Conservation (phyloP, 2,113 vertebrate genomes). For the Hippocampus guttulatus region DNA sequence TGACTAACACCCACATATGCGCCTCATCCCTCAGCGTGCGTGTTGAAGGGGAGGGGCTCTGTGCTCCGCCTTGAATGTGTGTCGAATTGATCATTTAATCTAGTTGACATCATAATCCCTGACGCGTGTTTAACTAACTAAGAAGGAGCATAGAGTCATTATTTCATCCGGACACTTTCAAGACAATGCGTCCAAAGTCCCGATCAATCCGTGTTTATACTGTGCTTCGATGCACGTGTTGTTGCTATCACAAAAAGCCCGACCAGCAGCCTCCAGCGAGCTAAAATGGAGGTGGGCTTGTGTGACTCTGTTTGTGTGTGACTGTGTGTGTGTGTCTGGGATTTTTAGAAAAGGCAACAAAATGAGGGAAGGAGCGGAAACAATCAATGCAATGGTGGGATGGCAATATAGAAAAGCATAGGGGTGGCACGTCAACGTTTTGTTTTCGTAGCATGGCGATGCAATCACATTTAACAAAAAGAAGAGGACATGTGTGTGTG, state of each 20-base stretch:
- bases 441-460: conserved; percentile 42
- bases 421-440: conserved; percentile 32
- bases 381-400: conserved; percentile 49
- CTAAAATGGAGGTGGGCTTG: conserved; percentile 57
- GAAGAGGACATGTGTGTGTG: conserved; percentile 26
- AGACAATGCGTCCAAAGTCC: conserved; percentile 49
- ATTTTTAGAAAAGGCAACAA: conserved; percentile 29
- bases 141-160: conserved; percentile 63
- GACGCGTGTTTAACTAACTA: conserved; percentile 70
- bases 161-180: conserved; percentile 66
- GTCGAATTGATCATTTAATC: conserved; percentile 70
- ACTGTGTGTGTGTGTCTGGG: conserved; percentile 21
- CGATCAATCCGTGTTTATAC: conserved; percentile 20
- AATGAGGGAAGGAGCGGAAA: conserved; percentile 33
- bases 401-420: conserved; percentile 38
- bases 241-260: conserved; percentile 53
- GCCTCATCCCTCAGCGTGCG: conserved; percentile 30
- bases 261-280: conserved; percentile 38
- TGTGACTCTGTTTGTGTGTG: neutral
- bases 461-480: conserved; percentile 68
- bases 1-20: conserved; percentile 46
- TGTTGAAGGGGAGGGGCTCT: conserved; percentile 30
- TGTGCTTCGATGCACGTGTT: conserved; percentile 31
- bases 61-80: conserved; percentile 34
- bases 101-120: conserved; percentile 69